Evolutionary conservation across 2,888 invertebrate genomes (phyloP).

Genomic region (Cheilosia impressa): DNA sequence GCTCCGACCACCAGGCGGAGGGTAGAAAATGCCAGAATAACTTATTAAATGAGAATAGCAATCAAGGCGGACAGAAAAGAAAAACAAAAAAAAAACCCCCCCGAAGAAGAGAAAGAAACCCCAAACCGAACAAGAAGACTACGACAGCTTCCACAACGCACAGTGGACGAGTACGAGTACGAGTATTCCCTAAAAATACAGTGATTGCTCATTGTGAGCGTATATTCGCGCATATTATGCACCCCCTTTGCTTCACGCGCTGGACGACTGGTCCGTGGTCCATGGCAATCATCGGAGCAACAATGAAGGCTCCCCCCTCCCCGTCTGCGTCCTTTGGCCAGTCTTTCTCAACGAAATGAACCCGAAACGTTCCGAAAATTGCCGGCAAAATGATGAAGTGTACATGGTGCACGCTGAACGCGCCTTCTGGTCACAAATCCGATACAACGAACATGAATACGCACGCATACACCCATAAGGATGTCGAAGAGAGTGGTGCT

Average conservation of each 20-base stretch:
- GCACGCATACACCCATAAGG: constrained; percentile 45
- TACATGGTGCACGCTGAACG: constrained; percentile 25
- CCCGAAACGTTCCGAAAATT: constrained; percentile 50
- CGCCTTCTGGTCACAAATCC: constrained; percentile 54
- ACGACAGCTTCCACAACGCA: constrained; percentile 8
- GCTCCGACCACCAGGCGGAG: background rate
- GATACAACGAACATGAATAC: constrained; percentile 18
- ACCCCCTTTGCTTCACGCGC: constrained; percentile 7
- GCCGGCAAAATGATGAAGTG: constrained; percentile 67
- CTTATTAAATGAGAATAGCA: constrained; percentile 60
- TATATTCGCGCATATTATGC: constrained; percentile 40
- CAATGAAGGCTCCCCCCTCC: constrained; percentile 34
- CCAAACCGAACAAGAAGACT: constrained; percentile 36
- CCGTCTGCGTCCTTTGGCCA: constrained; percentile 5
- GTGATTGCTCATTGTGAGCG: constrained; percentile 62
- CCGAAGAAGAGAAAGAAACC: constrained; percentile 5
- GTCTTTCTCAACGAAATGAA: constrained; percentile 10
- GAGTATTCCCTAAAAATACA: constrained; percentile 60
- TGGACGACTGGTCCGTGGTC: constrained; percentile 41
- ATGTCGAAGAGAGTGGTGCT: constrained; percentile 6
- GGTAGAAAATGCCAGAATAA: constrained; percentile 29
- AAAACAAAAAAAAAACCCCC: constrained; percentile 7
- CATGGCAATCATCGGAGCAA: constrained; percentile 48
- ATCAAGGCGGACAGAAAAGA: constrained; percentile 42
- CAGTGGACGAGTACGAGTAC: constrained; percentile 17